Percentiles rank a stretch among this genome's conserved stretches.
These are phyloP conservation scores for Drosophila eugracilis DNA, from an alignment of 1,140 invertebrate genomes.

Conservation along the genomic window DNA sequence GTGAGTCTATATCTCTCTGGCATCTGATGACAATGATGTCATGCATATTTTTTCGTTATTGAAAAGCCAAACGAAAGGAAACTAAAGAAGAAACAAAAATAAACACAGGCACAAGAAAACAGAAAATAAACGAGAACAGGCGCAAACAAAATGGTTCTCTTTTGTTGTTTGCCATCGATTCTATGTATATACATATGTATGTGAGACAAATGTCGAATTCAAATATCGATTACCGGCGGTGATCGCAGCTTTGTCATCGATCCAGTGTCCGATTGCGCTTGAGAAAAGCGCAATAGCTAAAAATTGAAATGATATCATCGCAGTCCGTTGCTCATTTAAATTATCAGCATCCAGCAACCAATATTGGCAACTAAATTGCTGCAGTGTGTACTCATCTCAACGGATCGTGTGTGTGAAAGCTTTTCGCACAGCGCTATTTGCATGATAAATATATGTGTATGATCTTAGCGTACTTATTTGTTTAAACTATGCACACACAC, in stretches of 20 bases:
- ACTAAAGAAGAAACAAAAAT: constrained; percentile 55
- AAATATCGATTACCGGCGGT: constrained; percentile 33
- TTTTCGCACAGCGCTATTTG: constrained; percentile 41
- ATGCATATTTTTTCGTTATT: constrained; percentile 81
- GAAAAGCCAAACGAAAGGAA: constrained; percentile 63
- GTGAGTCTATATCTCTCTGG: constrained; percentile 40
- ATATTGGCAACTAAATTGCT: constrained; percentile 37
- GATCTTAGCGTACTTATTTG: constrained; percentile 34
- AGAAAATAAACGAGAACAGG: constrained; percentile 21
- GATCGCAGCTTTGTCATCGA: constrained; percentile 38
- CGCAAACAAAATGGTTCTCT: constrained; percentile 41
- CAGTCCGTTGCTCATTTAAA: constrained; percentile 13
- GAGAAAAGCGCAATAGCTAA: constrained; percentile 33
- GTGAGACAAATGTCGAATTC: constrained; percentile 4
- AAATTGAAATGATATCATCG: constrained; percentile 45
- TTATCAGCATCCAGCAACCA: constrained; percentile 43
- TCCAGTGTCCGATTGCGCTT: neutral
- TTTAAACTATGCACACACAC: constrained; percentile 30
- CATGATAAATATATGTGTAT: constrained; percentile 29
- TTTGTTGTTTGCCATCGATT: constrained; percentile 15
- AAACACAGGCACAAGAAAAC: constrained; percentile 21
- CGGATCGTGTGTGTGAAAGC: constrained; percentile 18
- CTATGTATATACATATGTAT: neutral
- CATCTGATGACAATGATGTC: constrained; percentile 68
- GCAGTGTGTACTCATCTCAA: constrained; percentile 6